phyloP scores from a whole-genome alignment of 1,140 invertebrate species.

The Cherax quadricarinatus region DNA sequence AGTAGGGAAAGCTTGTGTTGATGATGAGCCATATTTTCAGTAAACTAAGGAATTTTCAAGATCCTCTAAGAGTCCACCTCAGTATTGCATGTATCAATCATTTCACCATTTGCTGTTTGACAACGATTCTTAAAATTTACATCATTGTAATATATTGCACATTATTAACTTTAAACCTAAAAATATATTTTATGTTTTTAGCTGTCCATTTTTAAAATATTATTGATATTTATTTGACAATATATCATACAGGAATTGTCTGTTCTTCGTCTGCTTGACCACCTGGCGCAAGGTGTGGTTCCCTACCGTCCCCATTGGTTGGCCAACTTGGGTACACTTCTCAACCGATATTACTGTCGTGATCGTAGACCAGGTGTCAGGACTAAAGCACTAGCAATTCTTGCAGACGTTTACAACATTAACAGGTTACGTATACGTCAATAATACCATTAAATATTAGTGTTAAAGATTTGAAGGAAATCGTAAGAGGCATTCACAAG shows the following conservation, averaged over 20 bases:
- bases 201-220: not conserved
- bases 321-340: constrained; percentile 81
- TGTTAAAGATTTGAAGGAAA: no score
- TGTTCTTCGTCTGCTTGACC: constrained; percentile 83
- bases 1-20: no score
- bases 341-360: constrained; percentile 84
- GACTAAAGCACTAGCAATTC: constrained; percentile 83
- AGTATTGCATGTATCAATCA: no score
- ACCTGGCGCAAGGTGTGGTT: constrained; percentile 81
- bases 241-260: constrained; percentile 81
- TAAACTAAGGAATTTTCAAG: no score
- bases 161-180: no score
- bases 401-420: constrained; percentile 82
- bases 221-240: not conserved
- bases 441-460: not conserved
- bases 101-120: no score
- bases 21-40: no score
- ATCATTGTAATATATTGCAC: no score
- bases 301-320: constrained; percentile 84
- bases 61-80: no score
- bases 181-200: no score
- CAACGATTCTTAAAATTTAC: no score
- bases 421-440: constrained; percentile 79
- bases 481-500: no score
- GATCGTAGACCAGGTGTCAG: constrained; percentile 84